These are phyloP conservation scores for Philereme transversata DNA, from an alignment of 2,888 invertebrate genomes.

Conservation along the genomic window DNA sequence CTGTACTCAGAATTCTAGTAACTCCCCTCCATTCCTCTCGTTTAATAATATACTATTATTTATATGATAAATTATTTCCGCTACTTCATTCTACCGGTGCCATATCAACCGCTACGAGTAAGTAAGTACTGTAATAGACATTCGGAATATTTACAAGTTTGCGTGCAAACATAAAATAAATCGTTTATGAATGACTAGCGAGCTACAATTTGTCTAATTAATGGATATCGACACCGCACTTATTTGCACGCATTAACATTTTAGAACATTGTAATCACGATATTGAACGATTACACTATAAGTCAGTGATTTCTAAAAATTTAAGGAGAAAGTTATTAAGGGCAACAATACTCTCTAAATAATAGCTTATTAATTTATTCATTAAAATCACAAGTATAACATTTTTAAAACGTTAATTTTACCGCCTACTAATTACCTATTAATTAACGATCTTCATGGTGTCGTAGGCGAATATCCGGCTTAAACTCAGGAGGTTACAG, in stretches of 20 bases:
- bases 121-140: constrained; percentile 52
- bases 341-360: not conserved
- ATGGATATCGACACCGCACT: constrained; percentile 62
- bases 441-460: too few relatives aligned
- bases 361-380: too few relatives aligned
- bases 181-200: constrained; percentile 58
- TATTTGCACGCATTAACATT: constrained; percentile 54
- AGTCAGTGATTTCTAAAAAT: constrained; percentile 1
- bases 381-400: too few relatives aligned
- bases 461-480: too few relatives aligned
- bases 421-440: too few relatives aligned
- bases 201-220: constrained; percentile 71
- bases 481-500: too few relatives aligned
- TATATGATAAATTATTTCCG: not conserved
- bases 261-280: constrained; percentile 53
- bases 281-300: constrained; percentile 42
- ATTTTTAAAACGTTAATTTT: too few relatives aligned
- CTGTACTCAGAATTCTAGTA: too few relatives aligned
- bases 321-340: constrained; percentile 11
- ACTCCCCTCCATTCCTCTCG: too few relatives aligned
- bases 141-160: constrained; percentile 56
- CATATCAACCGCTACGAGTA: not conserved
- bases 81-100: not conserved
- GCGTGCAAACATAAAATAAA: constrained; percentile 76
- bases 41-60: too few relatives aligned